Percentiles rank a stretch among this genome's conserved stretches.
Evolutionary conservation across 2,888 invertebrate genomes (phyloP).

Genomic region (Tetranychus truncatus): DNA sequence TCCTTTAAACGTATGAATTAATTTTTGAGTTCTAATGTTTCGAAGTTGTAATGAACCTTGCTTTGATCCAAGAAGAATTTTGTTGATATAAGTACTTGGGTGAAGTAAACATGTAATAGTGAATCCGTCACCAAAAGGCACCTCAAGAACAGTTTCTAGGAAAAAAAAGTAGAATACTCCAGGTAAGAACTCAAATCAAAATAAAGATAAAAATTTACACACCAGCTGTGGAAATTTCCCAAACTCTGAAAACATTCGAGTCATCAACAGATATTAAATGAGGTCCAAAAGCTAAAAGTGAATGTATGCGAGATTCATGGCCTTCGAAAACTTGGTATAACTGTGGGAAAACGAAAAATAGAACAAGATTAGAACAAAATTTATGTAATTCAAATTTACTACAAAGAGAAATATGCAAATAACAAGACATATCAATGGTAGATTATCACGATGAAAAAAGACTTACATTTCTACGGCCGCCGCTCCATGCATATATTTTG

Average conservation of each 20-base stretch:
- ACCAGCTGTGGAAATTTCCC: slow-evolving; percentile 45
- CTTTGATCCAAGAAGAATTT: slow-evolving; percentile 65
- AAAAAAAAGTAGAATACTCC: neutral
- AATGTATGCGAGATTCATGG: slow-evolving; percentile 51
- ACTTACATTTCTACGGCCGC: slow-evolving; percentile 39
- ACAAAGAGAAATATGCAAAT: neutral
- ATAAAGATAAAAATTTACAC: neutral
- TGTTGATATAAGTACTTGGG: slow-evolving; percentile 84
- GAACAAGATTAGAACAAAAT: neutral
- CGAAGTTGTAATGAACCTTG: slow-evolving; percentile 70
- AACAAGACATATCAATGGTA: neutral
- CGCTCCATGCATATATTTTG: slow-evolving; percentile 63
- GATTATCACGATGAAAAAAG: neutral
- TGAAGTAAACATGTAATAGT: slow-evolving; percentile 64
- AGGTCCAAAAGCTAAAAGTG: slow-evolving; percentile 64
- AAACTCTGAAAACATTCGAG: slow-evolving; percentile 49
- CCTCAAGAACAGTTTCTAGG: slow-evolving; percentile 22
- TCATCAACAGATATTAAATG: slow-evolving; percentile 70
- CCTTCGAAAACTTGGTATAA: slow-evolving; percentile 57
- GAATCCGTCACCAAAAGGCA: slow-evolving; percentile 43
- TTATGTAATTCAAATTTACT: neutral
- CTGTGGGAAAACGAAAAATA: slow-evolving; percentile 27
- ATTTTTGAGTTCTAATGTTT: slow-evolving; percentile 60
- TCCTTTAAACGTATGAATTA: slow-evolving; percentile 55
- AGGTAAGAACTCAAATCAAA: neutral